Evolutionary conservation across 2,797 vertebrate genomes (phyloP), one percentile per base, ranked within the genome.

Genomic region (Aeoliscus strigatus): DNA sequence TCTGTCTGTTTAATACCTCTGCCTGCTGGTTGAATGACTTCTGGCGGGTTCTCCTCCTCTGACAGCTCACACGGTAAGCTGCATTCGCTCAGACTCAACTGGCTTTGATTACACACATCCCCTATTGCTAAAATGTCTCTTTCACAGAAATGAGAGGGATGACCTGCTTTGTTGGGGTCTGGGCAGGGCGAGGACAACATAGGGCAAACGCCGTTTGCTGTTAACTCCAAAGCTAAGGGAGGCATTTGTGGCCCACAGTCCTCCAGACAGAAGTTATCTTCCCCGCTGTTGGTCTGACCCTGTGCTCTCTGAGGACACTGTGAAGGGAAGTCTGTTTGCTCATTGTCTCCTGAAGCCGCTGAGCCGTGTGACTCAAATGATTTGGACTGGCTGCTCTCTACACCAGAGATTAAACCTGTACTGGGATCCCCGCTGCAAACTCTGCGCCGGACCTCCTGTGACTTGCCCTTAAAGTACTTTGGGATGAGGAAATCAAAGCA

Each of bases 401-500:
- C 40, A 68, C 32, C 2, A 8, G 51, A 34, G 69, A 35, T 34
- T 36, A 50, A 59, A 41, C 42, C 35, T 28, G 36, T 39, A 15
- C 42, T 27, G 6, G 62, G 42, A 59, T 84, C 87, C 14, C 0
- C 77, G 1, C 66, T 73, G 50, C 87, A 93, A 9, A 71, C 73
- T 65, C 83, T 87, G 21, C 67, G 74, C 23, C 38, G 81, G 62
- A 58, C 73, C 79, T 86, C 83, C 27, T 63, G 79, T 4, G 81
- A 58, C 39, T 83, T 84, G 32, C 78, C 79, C 39, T 91, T 87
- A 27, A 84, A 84, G 79, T 93, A 94, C 66, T 92, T 96, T 29
- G 92, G 91, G 54, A 90, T 81, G 63, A 99, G 91, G 75, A 98
- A 97, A 67, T 95, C 91, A 68, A 98, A 98, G 76, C 95, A 98